Evolutionary conservation across 2,888 invertebrate genomes (phyloP), one percentile per base, ranked within the genome.

Genomic region (Endomychus coccineus): DNA sequence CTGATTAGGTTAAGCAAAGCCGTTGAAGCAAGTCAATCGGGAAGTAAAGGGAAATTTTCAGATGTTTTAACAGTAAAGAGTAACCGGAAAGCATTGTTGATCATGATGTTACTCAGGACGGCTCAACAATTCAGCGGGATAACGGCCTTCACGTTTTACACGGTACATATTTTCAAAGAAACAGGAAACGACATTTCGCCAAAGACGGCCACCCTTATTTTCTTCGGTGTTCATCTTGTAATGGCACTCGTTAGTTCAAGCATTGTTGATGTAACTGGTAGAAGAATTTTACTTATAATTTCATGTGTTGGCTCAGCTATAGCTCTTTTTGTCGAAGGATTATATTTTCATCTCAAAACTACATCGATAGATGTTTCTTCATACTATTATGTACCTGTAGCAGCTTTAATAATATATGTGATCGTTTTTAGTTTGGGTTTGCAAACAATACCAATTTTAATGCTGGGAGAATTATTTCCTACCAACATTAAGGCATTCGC

Each of bases 61-160:
- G 76, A 78, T 52, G 58, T 78, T 22, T 54, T 78, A 37, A 67
- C 68, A 9, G 71, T 73, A 44, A 69, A 69, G 17, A 73, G 72
- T 1, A 77, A 77, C 52, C 70, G 74, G 43, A 75, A 74, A 60
- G 81, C 82, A 2, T 65, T 82, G 49, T 67, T 73, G 49, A 74
- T 83, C 32, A 71, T 75, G 36, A 57, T 78, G 25, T 71, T 74
- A 5, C 63, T 83, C 3, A 66, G 73, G 56, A 56, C 69, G 1
- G 66, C 72, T 19, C 75, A 75, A 36, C 63, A 65, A 40, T 48
- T 77, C 15, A 73, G 74, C 46, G 78, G 78, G 2, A 74, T 74
- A 39, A 75, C 74, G 22, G 75, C 75, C 1, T 70, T 77, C 2
- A 69, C 76, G 0, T 73, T 75, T 2, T 77, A 77, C 50, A 71